phyloP scores from a whole-genome alignment of 2,888 invertebrate species.

The Tachina grossa region DNA sequence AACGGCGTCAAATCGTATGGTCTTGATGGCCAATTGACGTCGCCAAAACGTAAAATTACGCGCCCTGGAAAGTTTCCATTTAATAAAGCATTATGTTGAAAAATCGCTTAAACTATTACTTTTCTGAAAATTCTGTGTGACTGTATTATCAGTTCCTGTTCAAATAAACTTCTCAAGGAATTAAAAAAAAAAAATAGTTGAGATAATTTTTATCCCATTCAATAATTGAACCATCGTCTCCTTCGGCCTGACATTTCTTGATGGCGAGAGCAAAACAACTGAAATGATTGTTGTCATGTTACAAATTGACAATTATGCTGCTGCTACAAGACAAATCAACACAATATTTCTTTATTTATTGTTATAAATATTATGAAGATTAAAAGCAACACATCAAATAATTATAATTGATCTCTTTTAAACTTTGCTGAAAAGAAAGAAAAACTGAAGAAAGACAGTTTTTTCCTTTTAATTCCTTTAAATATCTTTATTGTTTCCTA shows the following conservation, averaged over 20 bases:
- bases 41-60: too few species aligned
- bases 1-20: too few species aligned
- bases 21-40: too few species aligned
- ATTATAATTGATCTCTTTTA: conserved; percentile 33
- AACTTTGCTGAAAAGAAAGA: background rate
- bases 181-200: background rate
- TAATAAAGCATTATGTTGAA: too few species aligned
- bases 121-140: background rate
- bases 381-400: background rate
- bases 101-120: too few species aligned
- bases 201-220: conserved; percentile 8
- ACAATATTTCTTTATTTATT: background rate
- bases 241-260: background rate
- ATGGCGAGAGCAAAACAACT: background rate
- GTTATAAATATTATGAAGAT: conserved; percentile 12
- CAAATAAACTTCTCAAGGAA: background rate
- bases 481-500: conserved; percentile 14
- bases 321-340: background rate
- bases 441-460: too few species aligned
- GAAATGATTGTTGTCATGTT: conserved; percentile 12
- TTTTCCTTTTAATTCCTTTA: background rate
- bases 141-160: background rate
- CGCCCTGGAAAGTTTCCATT: too few species aligned
- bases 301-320: conserved; percentile 12
- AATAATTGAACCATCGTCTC: conserved; percentile 19